Base-by-base conservation (phyloP, 1,140 invertebrate species). In the Formica selysi region DNA sequence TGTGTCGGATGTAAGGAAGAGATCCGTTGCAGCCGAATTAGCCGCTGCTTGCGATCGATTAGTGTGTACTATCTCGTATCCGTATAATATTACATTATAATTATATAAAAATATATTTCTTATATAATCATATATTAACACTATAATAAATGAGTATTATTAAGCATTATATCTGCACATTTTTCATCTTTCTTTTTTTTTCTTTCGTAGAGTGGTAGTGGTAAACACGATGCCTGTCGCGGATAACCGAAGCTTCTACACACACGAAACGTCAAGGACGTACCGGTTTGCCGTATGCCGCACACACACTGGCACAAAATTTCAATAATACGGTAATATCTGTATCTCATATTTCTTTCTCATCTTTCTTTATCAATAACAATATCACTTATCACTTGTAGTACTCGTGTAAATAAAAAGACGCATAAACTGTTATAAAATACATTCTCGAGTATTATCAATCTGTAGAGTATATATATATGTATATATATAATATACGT, bases 21-120 rank as follows among this genome's bases (percentile, higher is more conserved):
- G 84, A 91, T 71, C 79, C 76, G 78, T 86, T 59, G 78, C 91
- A 89, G 92, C 36, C 73, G 74, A 44, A 48, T 62, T 57, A 70
- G 48, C 57, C 88, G 79, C 73, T 54, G 74, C 67, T 81, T 32
- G 32, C 86, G 79, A 87, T 85, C 86, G 73, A 87, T 90, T 89
- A 90, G 87, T 86, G 78, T 81, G 78, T 81, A 81, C 74, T 87
- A 73, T 86, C n/a, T 76, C 61, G 44, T 80, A 41, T 89, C 65
- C 87, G 80, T 89, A 62, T 87, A 80, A 59, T 87, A 93, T 93
- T 93, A 94, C 91, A 93, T 94, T 94, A 93, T 94, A 95, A 93
- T 95, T 93, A 95, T 95, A 95, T 93, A 95, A 95, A 95, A 95
- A 95, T 95, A 95, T 95, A 95, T 94, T 95, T 95, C 93, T 95